These are phyloP conservation scores for Hirtodrosophila confusa DNA, from an alignment of 2,888 invertebrate genomes.

Conservation along the genomic window DNA sequence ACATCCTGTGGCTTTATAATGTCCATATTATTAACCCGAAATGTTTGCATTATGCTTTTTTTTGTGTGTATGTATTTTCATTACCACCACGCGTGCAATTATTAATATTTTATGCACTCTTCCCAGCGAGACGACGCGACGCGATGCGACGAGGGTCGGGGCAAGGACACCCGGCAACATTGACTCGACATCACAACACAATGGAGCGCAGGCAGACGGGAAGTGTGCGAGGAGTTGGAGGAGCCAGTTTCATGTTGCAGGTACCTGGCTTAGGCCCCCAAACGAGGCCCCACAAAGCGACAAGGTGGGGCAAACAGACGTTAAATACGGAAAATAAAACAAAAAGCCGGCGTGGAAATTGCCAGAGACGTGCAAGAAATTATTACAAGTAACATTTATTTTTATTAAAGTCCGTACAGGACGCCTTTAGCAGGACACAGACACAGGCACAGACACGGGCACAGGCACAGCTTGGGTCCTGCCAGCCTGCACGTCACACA, in stretches of 20 bases:
- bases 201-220: constrained; percentile 55
- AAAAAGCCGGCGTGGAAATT: constrained; percentile 54
- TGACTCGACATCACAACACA: constrained; percentile 48
- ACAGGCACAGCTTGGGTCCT: constrained; percentile 37
- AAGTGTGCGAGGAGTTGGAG: constrained; percentile 41
- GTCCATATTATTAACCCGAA: constrained; percentile 70
- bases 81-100: constrained; percentile 77
- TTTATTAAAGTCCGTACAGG: constrained; percentile 70
- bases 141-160: neutral
- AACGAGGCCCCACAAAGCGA: neutral
- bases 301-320: constrained; percentile 37
- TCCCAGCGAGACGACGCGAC: constrained; percentile 20
- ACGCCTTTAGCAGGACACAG: constrained; percentile 30
- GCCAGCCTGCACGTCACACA: constrained; percentile 66
- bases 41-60: constrained; percentile 68
- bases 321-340: constrained; percentile 57
- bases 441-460: too few relatives aligned
- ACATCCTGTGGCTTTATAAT: constrained; percentile 36
- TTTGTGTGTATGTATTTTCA: constrained; percentile 52
- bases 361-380: constrained; percentile 72
- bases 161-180: constrained; percentile 25
- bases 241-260: neutral
- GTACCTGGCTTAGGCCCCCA: constrained; percentile 1
- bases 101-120: constrained; percentile 75
- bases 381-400: constrained; percentile 78